Percentiles rank a stretch among this genome's conserved stretches.
Evolutionary conservation across 2,888 invertebrate genomes (phyloP).

Genomic region (Petrolisthes manimaculis): DNA sequence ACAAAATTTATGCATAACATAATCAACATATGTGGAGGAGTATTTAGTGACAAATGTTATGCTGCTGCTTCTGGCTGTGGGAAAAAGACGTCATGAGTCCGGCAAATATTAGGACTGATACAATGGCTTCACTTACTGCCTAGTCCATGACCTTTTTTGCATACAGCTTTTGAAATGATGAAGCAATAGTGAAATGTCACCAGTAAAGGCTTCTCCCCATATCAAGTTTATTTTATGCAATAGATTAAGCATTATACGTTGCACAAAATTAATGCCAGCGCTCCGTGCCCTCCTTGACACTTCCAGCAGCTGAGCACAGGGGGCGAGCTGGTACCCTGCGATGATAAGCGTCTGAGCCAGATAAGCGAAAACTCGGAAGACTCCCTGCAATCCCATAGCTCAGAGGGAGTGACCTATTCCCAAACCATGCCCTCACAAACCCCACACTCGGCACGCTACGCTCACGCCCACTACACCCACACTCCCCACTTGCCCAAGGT

Average conservation of each 20-base stretch:
- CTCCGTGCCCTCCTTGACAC: background rate
- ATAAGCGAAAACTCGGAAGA: slow-evolving; percentile 70
- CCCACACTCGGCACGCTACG: slow-evolving; percentile 60
- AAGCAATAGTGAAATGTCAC: no score
- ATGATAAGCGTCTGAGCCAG: slow-evolving; percentile 71
- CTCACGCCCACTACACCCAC: slow-evolving; percentile 60
- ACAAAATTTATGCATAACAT: no score
- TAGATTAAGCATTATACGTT: slow-evolving; percentile 14
- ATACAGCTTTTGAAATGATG: no score
- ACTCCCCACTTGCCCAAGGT: slow-evolving; percentile 62
- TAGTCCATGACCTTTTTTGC: no score
- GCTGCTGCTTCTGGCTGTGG: no score
- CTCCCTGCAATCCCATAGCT: slow-evolving; percentile 64
- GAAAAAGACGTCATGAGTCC: no score
- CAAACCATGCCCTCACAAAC: slow-evolving; percentile 61
- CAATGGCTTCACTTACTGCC: no score
- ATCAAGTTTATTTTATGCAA: background rate
- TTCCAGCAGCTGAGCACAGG: slow-evolving; percentile 65
- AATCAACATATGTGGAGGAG: no score
- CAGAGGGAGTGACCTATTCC: slow-evolving; percentile 65
- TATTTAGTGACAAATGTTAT: no score
- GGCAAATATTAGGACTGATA: no score
- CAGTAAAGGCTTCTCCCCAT: no score
- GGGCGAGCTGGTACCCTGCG: slow-evolving; percentile 66
- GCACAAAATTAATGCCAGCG: slow-evolving; percentile 20